Evolutionary conservation across 2,888 invertebrate species (phyloP), one percentile per base, ranked within the genome.

Genomic region (Iphiclides podalirius): DNA sequence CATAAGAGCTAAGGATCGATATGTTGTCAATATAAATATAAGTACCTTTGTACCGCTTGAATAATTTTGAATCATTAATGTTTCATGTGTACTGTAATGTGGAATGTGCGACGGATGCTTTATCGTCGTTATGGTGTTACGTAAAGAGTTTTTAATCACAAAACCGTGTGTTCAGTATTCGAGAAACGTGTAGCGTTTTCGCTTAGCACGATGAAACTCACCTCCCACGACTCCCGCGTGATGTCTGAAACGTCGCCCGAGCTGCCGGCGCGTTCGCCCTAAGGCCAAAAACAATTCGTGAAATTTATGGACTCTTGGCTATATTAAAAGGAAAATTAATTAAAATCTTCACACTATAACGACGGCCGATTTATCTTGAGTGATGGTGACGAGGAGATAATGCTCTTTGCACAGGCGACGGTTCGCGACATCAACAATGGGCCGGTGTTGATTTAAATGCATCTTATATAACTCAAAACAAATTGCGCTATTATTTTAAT

Each of bases 151-250:
- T 67, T 75, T 70, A 75, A 63, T 66, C 55, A 62, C 59, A 66
- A 70, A 70, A 66, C n/a, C 52, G 70, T 70, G 70, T 72, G 13
- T 13, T 12, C 20, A 11, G 1, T 23, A 39, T 23, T 8, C 14
- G 4, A 17, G 9, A 39, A 52, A 14, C 44, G 33, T n/a, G n/a
- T n/a, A n/a, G n/a, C n/a, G n/a, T n/a, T n/a, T n/a, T n/a, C n/a
- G n/a, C n/a, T n/a, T n/a, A n/a, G n/a, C n/a, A n/a, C n/a, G n/a
- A n/a, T n/a, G 43, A 23, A 52, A 91, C 95, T 92, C 86, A 97
- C 97, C 96, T 97, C 96, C 97, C 97, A 97, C 55, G 96, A 96
- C 79, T 96, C 96, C 72, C 95, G 92, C 46, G 95, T 96, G 57
- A 96, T 89, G 69, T 95, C 95, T 7, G 93, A 90, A 28, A 95